A percentile compares a stretch with the other conserved stretches of the same genome.
Conservation (phyloP, 2,113 vertebrate species). For the Apodemus speciosus region DNA sequence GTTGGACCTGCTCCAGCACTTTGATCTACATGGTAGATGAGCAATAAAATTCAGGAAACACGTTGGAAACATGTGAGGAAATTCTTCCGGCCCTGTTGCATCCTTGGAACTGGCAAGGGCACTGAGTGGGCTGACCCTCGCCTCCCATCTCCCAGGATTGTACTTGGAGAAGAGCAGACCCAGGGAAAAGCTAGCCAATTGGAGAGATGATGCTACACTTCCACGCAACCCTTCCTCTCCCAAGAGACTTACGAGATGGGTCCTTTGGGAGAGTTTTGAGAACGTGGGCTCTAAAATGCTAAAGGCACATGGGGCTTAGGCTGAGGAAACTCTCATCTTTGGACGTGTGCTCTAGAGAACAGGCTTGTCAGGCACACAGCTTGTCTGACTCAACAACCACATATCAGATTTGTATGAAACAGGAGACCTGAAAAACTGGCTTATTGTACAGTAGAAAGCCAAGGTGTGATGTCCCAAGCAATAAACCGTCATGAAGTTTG, state of each 20-base stretch:
- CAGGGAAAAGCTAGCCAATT: slow-evolving; percentile 25
- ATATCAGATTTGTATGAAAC: slow-evolving; percentile 69
- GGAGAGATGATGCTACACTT: not conserved
- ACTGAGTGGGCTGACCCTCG: slow-evolving; percentile 80
- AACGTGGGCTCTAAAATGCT: slow-evolving; percentile 54
- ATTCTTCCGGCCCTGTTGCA: slow-evolving; percentile 85
- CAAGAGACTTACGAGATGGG: not conserved
- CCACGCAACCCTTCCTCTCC: not conserved
- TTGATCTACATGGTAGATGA: slow-evolving; percentile 93
- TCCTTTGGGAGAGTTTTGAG: not conserved
- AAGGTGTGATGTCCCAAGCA: slow-evolving; percentile 63
- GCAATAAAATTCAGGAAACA: slow-evolving; percentile 94
- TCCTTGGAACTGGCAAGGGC: slow-evolving; percentile 85
- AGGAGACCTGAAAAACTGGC: slow-evolving; percentile 78
- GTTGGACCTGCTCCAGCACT: slow-evolving; percentile 93
- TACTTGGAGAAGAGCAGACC: slow-evolving; percentile 55
- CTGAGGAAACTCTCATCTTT: slow-evolving; percentile 45
- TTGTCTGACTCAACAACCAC: slow-evolving; percentile 69
- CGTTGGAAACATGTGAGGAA: slow-evolving; percentile 94
- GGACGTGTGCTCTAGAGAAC: slow-evolving; percentile 37
- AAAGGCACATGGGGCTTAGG: not conserved
- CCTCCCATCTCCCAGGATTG: slow-evolving; percentile 77
- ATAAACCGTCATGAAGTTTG: slow-evolving; percentile 29
- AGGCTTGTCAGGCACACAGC: slow-evolving; percentile 47
- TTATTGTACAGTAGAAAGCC: slow-evolving; percentile 72